Evolutionary conservation across 1,140 invertebrate genomes (phyloP), one percentile per base, ranked within the genome.

Genomic region (Trachymyrmex cornetzi): DNA sequence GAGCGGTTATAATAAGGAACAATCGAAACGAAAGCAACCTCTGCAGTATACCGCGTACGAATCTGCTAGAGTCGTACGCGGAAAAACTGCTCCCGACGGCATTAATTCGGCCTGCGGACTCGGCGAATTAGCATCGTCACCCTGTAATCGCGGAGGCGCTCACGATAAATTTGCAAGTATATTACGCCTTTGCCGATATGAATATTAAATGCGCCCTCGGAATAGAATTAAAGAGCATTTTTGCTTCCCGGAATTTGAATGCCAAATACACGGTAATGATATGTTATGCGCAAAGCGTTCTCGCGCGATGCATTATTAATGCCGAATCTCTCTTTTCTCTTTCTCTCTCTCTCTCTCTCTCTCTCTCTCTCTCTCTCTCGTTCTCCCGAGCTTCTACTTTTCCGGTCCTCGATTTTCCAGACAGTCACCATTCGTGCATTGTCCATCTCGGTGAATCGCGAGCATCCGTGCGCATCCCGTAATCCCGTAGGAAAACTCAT

Each of bases 91-190:
- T 19, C 64, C 38, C 27, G 81, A 77, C 59, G 48, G 72, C 69
- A 85, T 84, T 84, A 85, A 77, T 87, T 72, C 61, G 69, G 30
- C 66, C 53, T 44, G n/a, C 30, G 34, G 66, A 71, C 79, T 82
- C 53, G 50, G 34, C 57, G 3, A 75, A 84, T 84, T 84, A 84
- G 80, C 80, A 84, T 84, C 69, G 80, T 84, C 80, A 75, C 80
- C 69, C 80, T 84, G 69, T 75, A 90, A 92, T 93, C 80, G 80
- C 69, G 55, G 88, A 90, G 89, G 92, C 89, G 91, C 92, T 92
- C 91, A 89, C 89, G 85, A 91, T 91, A 89, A 87, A 91, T 91
- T 91, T 93, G 92, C 91, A 87, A 90, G 88, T 84, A 84, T 84
- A 84, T 84, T 84, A 84, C 80, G 80, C 80, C 80, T 63, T 48